Evolutionary conservation across 2,888 invertebrate genomes (phyloP), one percentile per base, ranked within the genome.

Genomic region (Drosophila helvetica): DNA sequence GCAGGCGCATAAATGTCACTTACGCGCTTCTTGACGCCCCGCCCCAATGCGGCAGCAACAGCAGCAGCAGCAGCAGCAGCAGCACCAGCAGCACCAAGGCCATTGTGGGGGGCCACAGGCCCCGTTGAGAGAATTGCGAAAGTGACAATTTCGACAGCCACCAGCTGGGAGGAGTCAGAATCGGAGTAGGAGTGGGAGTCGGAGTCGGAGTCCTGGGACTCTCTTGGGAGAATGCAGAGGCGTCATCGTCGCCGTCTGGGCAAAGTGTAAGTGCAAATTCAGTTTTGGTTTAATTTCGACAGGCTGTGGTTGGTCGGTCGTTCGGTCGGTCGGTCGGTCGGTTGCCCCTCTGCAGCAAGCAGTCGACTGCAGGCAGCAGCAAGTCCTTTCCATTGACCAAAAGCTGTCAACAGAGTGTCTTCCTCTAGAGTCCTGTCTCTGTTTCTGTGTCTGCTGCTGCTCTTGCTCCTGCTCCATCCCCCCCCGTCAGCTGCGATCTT

Each of bases 1-100:
- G 65, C 73, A 84, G 82, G 85, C 84, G 89, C 85, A 86, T 89
- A 86, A 86, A 89, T 87, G 85, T 86, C 89, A 89, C 89, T 86
- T 86, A 89, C 73, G 81, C 88, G 88, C 84, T 83, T 74, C 80
- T 80, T 77, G 84, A 71, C 64, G 71, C 74, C n/a, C 15, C 7
- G 5, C 12, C 33, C 33, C 33, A 33, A 12, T 38, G 38, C 38
- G 6, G 38, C 38, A 2, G 38, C 38, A 15, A 15, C 76, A 65
- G 75, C 74, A 64, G 54, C 30, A 12, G 1, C 12, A 12, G 9
- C 30, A 12, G 9, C 30, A 3, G n/a, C 76, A 65, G 75, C 74
- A 64, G 54, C 30, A 12, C 0, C 12, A 12, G 9, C 30, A 12
- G 9, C 30, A 3, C 71, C 84, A 38, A 7, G 48, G 56, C 58